phyloP scores from a whole-genome alignment of 1,140 invertebrate species.

The Cepaea nemoralis region DNA sequence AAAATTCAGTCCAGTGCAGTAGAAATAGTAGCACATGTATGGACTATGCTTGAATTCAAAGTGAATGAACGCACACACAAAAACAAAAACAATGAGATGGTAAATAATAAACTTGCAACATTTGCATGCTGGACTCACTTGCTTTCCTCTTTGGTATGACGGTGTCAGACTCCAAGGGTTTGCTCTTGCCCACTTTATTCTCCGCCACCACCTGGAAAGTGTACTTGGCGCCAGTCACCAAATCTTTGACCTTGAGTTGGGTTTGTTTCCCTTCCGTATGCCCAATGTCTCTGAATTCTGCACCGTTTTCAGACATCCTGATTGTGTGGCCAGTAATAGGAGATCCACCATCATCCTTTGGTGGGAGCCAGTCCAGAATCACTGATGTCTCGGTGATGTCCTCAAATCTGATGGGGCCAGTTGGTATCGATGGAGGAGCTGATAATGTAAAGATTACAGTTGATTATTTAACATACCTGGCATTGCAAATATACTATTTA shows the following conservation, averaged over 20 bases:
- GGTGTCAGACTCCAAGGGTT: constrained; percentile 94
- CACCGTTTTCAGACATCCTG: constrained; percentile 53
- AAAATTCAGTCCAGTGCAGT: too few relatives aligned
- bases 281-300: constrained; percentile 50
- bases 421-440: constrained; percentile 52
- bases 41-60: too few relatives aligned
- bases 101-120: too few relatives aligned
- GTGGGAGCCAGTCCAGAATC: constrained; percentile 85
- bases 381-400: constrained; percentile 82
- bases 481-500: too few relatives aligned
- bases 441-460: not conserved
- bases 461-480: too few relatives aligned
- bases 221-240: constrained; percentile 93
- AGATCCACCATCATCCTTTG: constrained; percentile 89
- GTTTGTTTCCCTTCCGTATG: constrained; percentile 53
- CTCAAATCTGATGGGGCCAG: constrained; percentile 73
- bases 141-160: constrained; percentile 79
- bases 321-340: constrained; percentile 65
- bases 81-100: too few relatives aligned
- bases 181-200: constrained; percentile 93
- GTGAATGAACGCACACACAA: too few relatives aligned
- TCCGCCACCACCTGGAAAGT: constrained; percentile 93
- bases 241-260: constrained; percentile 79
- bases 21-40: too few relatives aligned
- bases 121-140: constrained; percentile 13